Evolutionary conservation across 2,888 invertebrate species (phyloP).

Genomic region (Synanthedon tipuliformis): DNA sequence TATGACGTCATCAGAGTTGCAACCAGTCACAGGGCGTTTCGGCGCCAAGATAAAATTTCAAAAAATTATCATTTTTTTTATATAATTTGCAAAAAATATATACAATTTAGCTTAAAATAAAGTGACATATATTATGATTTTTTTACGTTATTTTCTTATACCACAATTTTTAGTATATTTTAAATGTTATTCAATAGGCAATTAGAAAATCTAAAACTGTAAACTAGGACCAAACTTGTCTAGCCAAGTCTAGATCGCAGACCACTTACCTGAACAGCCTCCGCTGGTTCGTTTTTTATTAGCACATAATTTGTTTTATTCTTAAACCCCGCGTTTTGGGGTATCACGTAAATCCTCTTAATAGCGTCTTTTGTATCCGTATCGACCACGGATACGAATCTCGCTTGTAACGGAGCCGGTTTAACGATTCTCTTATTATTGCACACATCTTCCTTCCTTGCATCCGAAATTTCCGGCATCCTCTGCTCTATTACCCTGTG

Average conservation of each 20-base stretch:
- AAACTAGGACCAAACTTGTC: conserved; percentile 5
- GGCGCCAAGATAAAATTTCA: no score
- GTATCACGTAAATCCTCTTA: conserved; percentile 54
- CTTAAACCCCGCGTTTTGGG: conserved; percentile 65
- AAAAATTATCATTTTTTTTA: no score
- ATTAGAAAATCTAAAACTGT: no score
- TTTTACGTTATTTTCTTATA: no score
- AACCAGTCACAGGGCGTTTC: no score
- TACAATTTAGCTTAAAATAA: no score
- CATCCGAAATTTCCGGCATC: conserved; percentile 41
- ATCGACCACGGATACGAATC: conserved; percentile 46
- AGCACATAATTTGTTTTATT: conserved; percentile 74
- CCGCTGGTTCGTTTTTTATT: conserved; percentile 72
- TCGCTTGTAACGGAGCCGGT: conserved; percentile 52
- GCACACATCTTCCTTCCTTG: conserved; percentile 33
- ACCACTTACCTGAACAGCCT: conserved; percentile 53
- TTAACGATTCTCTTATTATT: conserved; percentile 47
- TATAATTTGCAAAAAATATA: no score
- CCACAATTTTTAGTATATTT: no score
- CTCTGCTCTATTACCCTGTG: conserved; percentile 33
- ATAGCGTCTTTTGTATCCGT: conserved; percentile 42
- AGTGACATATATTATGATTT: no score
- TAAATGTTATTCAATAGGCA: no score
- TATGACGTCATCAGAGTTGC: no score
- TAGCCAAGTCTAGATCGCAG: background rate